Conservation (phyloP, 2,888 invertebrate species). For the Monochamus alternatus region DNA sequence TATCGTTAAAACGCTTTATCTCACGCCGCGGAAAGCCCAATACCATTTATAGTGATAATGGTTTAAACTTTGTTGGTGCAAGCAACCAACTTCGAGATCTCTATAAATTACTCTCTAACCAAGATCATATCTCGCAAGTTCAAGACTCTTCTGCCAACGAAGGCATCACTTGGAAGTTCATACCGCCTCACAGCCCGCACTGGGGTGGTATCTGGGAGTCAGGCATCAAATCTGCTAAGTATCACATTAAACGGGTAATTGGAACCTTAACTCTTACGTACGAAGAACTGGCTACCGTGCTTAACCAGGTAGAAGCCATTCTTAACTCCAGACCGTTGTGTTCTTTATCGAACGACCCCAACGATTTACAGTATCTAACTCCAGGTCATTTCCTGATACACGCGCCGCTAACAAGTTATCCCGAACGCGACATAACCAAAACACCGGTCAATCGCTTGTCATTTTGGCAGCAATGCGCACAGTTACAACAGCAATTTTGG, state of each 20-base stretch:
- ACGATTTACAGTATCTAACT: background rate
- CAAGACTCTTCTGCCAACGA: background rate
- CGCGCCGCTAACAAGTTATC: background rate
- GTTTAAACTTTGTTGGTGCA: conserved; percentile 8
- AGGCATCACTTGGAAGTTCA: conserved; percentile 7
- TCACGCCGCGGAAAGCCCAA: background rate
- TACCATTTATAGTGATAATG: conserved; percentile 3
- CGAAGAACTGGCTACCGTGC: background rate
- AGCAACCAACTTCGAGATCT: conserved; percentile 2
- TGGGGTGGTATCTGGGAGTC: conserved; percentile 19
- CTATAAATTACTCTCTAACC: background rate
- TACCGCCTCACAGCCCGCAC: background rate
- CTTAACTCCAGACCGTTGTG: conserved; percentile 12
- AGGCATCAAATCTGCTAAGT: conserved; percentile 1
- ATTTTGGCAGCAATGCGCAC: conserved; percentile 3
- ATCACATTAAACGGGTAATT: conserved; percentile 3
- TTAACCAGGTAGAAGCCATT: conserved; percentile 49
- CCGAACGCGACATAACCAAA: background rate
- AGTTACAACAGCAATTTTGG: conserved; percentile 31
- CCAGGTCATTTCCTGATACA: conserved; percentile 6
- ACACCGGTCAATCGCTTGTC: background rate
- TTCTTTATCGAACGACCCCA: background rate
- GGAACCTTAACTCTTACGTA: background rate
- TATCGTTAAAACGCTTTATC: background rate
- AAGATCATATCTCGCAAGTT: background rate